phyloP scores from a whole-genome alignment of 2,113 vertebrate species.

The Kryptolebias marmoratus region DNA sequence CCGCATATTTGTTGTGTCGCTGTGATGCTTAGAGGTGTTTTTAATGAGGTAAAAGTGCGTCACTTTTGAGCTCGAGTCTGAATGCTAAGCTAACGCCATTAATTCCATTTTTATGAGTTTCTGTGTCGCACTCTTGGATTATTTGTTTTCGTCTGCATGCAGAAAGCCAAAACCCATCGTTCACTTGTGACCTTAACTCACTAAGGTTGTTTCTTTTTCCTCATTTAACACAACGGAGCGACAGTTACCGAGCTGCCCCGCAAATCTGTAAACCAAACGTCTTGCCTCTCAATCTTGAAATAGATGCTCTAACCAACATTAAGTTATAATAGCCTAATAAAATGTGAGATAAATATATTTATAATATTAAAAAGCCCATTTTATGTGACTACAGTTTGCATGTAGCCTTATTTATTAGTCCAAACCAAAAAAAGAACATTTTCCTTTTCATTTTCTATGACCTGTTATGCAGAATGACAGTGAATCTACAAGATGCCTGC shows the following conservation, averaged over 20 bases:
- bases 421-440: no score
- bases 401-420: no score
- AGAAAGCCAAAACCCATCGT: background rate
- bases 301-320: background rate
- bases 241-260: constrained; percentile 6
- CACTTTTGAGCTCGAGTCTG: constrained; percentile 9
- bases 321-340: background rate
- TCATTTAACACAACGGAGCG: constrained; percentile 13
- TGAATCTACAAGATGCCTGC: background rate
- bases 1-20: background rate
- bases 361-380: background rate
- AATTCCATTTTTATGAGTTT: constrained; percentile 32
- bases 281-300: background rate
- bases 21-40: constrained; percentile 2
- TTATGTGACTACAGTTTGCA: no score
- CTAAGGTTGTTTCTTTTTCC: background rate
- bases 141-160: constrained; percentile 27
- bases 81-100: constrained; percentile 14
- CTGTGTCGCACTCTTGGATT: constrained; percentile 10
- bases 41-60: constrained; percentile 8
- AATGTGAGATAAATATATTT: background rate
- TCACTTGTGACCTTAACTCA: constrained; percentile 21
- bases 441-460: background rate
- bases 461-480: background rate
- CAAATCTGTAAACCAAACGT: constrained; percentile 17